Evolutionary conservation across 2,797 vertebrate species (phyloP).

Genomic region (Echeneis naucrates): DNA sequence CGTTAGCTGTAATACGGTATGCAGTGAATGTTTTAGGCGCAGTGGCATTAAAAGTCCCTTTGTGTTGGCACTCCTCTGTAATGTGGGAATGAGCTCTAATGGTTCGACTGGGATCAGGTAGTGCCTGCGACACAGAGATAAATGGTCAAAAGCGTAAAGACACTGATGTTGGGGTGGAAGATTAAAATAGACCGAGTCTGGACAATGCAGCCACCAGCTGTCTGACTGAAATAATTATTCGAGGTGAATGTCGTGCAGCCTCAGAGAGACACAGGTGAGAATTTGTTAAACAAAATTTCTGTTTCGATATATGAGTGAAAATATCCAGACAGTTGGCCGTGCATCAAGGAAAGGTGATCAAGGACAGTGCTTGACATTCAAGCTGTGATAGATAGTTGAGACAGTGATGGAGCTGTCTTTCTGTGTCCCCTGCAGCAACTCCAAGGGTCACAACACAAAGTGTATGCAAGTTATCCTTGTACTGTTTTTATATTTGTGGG

Average conservation of each 20-base stretch:
- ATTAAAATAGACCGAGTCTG: constrained; percentile 3
- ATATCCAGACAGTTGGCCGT: constrained; percentile 1
- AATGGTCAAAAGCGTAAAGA: constrained; percentile 35
- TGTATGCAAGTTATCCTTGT: constrained; percentile 1
- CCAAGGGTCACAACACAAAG: constrained; percentile 13
- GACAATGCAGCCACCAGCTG: constrained; percentile 47
- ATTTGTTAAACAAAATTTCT: constrained; percentile 22
- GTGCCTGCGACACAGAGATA: constrained; percentile 3
- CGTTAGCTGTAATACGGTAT: constrained; percentile 5
- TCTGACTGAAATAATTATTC: constrained; percentile 33
- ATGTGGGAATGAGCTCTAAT: constrained; percentile 17
- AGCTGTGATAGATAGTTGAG: not conserved
- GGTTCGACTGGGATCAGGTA: constrained; percentile 25
- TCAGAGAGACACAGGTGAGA: constrained; percentile 15
- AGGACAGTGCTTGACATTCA: constrained; percentile 44
- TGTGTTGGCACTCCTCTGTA: constrained; percentile 11
- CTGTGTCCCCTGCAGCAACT: constrained; percentile 16
- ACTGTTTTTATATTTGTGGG: constrained; percentile 16
- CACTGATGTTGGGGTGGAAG: not conserved
- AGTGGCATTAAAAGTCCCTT: constrained; percentile 22
- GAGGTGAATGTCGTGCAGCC: constrained; percentile 23
- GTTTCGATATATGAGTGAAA: constrained; percentile 9
- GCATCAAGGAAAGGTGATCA: constrained; percentile 19
- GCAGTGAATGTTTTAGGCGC: not conserved
- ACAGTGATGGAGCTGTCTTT: not conserved